Evolutionary conservation across 1,140 invertebrate species (phyloP).

Genomic region (Heliconius eleuchia): DNA sequence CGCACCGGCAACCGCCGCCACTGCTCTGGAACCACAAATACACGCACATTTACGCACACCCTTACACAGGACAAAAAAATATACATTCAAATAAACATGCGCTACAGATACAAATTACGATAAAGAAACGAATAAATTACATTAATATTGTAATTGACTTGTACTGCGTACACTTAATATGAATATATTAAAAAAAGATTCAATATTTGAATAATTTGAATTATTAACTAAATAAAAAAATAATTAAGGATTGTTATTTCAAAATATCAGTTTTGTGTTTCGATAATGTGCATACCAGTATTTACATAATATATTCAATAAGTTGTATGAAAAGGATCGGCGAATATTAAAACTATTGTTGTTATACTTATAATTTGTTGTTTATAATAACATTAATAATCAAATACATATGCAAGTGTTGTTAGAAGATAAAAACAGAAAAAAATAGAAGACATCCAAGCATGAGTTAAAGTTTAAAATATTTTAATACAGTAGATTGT

Average conservation of each 20-base stretch:
- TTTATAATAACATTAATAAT: too few relatives aligned
- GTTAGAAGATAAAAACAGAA: neutral
- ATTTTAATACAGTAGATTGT: neutral
- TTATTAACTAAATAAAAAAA: neutral
- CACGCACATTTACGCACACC: constrained; percentile 66
- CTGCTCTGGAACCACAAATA: constrained; percentile 82
- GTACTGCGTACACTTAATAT: neutral
- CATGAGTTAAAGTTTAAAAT: neutral
- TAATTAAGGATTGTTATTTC: neutral
- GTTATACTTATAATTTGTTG: neutral
- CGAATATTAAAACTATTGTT: neutral
- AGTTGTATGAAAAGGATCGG: neutral
- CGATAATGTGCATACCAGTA: neutral
- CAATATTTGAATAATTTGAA: neutral
- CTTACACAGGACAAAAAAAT: constrained; percentile 44
- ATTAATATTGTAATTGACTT: constrained; percentile 10
- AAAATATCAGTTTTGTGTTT: neutral
- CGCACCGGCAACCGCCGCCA: constrained; percentile 81
- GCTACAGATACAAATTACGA: constrained; percentile 13
- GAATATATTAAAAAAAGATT: neutral
- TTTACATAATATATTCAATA: neutral
- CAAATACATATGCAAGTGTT: too few relatives aligned
- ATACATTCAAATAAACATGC: constrained; percentile 21
- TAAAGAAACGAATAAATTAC: constrained; percentile 9
- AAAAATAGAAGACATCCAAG: neutral